These are phyloP conservation scores for Hyalella azteca DNA, from an alignment of 2,888 invertebrate genomes.

Conservation along the genomic window DNA sequence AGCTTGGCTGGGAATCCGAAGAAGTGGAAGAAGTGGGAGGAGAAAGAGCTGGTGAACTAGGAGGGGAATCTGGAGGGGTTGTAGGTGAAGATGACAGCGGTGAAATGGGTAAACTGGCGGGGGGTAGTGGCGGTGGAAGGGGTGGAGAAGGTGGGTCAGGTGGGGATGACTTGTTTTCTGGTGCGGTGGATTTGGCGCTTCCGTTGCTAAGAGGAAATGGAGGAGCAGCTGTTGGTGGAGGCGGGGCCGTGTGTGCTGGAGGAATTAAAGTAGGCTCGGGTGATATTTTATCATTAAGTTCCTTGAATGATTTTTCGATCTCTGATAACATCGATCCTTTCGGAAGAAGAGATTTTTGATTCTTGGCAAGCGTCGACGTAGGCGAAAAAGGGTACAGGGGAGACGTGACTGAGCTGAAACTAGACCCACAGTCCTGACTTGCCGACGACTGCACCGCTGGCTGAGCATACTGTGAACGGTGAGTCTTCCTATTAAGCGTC, in stretches of 20 bases:
- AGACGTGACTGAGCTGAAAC: not conserved
- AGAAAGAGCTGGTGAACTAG: constrained; percentile 15
- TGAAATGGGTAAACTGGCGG: constrained; percentile 28
- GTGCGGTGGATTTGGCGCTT: not conserved
- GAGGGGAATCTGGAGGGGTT: constrained; percentile 26
- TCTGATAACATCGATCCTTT: constrained; percentile 27
- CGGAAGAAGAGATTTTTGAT: not conserved
- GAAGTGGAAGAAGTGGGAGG: not conserved
- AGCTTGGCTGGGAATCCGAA: constrained; percentile 8
- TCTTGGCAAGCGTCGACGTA: not conserved
- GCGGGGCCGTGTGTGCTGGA: not conserved
- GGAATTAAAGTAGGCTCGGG: not conserved
- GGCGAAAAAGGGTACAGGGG: constrained; percentile 4
- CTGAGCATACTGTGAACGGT: constrained; percentile 9
- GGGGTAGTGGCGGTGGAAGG: constrained; percentile 5
- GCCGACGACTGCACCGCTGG: not conserved
- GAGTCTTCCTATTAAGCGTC: not conserved
- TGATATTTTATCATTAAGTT: not conserved
- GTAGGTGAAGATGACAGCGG: constrained; percentile 26
- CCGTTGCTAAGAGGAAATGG: not conserved
- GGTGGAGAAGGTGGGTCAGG: not conserved
- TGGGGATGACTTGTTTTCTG: not conserved
- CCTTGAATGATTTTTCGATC: constrained; percentile 24
- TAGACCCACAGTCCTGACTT: not conserved
- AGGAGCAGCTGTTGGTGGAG: not conserved